A percentile compares a stretch with the other conserved stretches of the same genome.
phyloP scores from a whole-genome alignment of 2,888 invertebrate species.

The Polydrusus tereticollis region DNA sequence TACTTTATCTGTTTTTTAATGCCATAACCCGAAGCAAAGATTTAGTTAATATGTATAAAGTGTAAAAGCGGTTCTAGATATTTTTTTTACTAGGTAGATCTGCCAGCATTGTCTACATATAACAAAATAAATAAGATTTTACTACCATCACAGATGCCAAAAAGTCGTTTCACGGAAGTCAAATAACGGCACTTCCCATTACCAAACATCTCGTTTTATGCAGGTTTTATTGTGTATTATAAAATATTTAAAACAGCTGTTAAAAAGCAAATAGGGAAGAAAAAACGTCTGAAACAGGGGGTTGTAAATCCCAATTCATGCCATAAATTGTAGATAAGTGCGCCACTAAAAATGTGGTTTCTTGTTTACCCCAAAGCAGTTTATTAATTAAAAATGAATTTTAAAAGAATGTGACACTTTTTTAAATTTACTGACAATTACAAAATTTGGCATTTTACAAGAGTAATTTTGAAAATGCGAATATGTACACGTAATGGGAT shows the following conservation, averaged over 20 bases:
- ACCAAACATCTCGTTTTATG: conserved; percentile 24
- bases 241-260: conserved; percentile 55
- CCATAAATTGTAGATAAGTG: conserved; percentile 29
- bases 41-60: too few relatives aligned
- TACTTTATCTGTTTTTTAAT: too few relatives aligned
- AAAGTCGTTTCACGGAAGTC: conserved; percentile 11
- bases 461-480: too few relatives aligned
- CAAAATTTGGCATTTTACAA: too few relatives aligned
- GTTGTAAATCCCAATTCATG: conserved; percentile 1
- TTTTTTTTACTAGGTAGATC: too few relatives aligned
- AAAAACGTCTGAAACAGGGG: conserved; percentile 8
- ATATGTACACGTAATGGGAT: too few relatives aligned
- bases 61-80: too few relatives aligned
- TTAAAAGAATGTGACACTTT: background rate
- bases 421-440: too few relatives aligned
- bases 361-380: too few relatives aligned
- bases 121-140: background rate
- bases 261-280: conserved; percentile 51
- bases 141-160: background rate
- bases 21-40: too few relatives aligned
- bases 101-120: background rate
- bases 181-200: conserved; percentile 29
- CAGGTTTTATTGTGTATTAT: conserved; percentile 52
- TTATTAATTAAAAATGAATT: background rate
- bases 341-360: background rate